Evolutionary conservation across 2,797 vertebrate species (phyloP).

Genomic region (Rhinogobio ventralis): DNA sequence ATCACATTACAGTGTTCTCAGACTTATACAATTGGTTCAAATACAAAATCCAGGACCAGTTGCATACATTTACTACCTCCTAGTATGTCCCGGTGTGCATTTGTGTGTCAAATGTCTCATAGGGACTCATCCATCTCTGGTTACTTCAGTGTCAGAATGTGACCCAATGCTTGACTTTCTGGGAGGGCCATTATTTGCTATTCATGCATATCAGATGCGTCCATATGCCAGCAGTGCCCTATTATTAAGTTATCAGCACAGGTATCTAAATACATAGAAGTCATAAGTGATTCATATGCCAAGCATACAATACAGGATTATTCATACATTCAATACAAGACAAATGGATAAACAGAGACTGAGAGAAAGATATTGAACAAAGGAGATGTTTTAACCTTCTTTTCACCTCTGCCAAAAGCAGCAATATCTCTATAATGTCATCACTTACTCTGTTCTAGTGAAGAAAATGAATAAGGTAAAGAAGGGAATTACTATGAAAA

Average conservation of each 20-base stretch:
- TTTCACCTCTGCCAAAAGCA: neutral
- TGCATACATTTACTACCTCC: neutral
- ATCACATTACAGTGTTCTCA: neutral
- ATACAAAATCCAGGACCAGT: neutral
- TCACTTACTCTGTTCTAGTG: neutral
- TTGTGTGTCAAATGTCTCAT: slow-evolving; percentile 59
- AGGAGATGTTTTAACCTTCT: neutral
- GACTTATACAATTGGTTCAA: neutral
- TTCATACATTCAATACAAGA: neutral
- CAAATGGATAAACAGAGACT: neutral
- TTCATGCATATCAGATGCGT: slow-evolving; percentile 54
- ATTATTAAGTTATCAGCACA: slow-evolving; percentile 44
- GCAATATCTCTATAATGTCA: neutral
- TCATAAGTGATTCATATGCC: slow-evolving; percentile 36
- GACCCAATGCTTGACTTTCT: slow-evolving; percentile 48
- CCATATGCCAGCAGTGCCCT: slow-evolving; percentile 46
- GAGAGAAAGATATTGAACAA: neutral
- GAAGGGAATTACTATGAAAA: neutral
- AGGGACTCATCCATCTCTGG: slow-evolving; percentile 59
- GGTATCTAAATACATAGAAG: slow-evolving; percentile 22
- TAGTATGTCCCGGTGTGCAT: slow-evolving; percentile 24
- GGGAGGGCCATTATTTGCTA: slow-evolving; percentile 41
- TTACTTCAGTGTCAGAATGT: slow-evolving; percentile 56
- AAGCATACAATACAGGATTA: neutral
- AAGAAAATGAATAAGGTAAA: neutral